Evolutionary conservation across 2,113 vertebrate genomes (phyloP), one percentile per base, ranked within the genome.

Genomic region (Parotia lawesii): DNA sequence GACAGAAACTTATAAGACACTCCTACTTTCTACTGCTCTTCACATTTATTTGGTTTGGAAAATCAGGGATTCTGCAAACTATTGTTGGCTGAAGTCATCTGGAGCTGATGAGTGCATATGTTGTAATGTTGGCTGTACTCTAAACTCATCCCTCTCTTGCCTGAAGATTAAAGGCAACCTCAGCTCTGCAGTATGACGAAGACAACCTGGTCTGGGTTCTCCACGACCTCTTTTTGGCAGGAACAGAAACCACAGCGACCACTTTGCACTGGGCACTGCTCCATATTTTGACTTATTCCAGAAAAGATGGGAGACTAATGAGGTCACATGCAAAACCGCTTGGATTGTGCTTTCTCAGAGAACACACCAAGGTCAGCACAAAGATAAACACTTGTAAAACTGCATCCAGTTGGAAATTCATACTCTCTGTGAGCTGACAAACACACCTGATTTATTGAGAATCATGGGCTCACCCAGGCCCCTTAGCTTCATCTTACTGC

Each of bases 251-350:
- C 22, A 79, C 87, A 3, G 35, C 15, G 2, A 94, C 84, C 53
- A 97, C 96, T 51, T 93, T 96, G 78, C 73, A 35, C 83, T 98
- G 98, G 97, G 97, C 95, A 24, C 80, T 97, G 60, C 79, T 98
- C 77, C 96, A 89, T 87, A 78, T 97, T 98, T 96, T 97, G 67
- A 96, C 96, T 77, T 86, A 96, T 11, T 69, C 76, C 48, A 91
- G 92, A 91, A 91, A 91, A 95, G 47, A 87, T 44, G 9, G 11
- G 11, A 92, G 37, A 72, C 31, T 89, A 57, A 92, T 33, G 56
- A 89, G 42, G 62, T 86, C 89, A 73, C 40, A 45, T 14, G 37
- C 58, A 92, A 90, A 89, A 31, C 37, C 4, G 40, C 62, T 87
- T 82, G 53, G 53, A 69, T 33, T 82, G 64, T 71, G 62, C 74